phyloP scores from a whole-genome alignment of 2,113 vertebrate genomes.

The Pyxicephalus adspersus region DNA sequence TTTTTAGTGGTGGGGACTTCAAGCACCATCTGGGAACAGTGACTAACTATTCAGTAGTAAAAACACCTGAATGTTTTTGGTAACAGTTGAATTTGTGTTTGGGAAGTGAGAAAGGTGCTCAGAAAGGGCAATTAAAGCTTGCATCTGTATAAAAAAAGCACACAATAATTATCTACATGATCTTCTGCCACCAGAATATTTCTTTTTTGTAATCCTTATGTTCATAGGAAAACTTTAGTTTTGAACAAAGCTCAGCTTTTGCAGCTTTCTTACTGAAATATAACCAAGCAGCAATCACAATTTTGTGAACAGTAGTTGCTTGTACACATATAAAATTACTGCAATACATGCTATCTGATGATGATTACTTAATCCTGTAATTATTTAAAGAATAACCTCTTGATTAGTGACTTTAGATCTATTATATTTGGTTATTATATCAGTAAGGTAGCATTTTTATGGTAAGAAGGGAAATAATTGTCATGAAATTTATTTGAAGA shows the following conservation, averaged over 20 bases:
- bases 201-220: too few relatives aligned
- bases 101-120: too few relatives aligned
- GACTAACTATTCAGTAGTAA: too few relatives aligned
- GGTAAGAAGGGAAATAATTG: conserved; percentile 70
- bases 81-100: too few relatives aligned
- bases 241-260: neutral
- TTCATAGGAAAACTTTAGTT: neutral
- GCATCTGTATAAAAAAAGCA: too few relatives aligned
- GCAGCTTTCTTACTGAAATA: neutral
- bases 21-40: too few relatives aligned
- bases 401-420: conserved; percentile 64
- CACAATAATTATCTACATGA: too few relatives aligned
- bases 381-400: conserved; percentile 65
- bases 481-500: conserved; percentile 66
- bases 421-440: conserved; percentile 69
- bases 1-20: too few relatives aligned
- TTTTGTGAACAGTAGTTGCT: conserved; percentile 67
- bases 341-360: conserved; percentile 58
- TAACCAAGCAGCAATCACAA: conserved; percentile 62
- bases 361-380: conserved; percentile 65
- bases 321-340: conserved; percentile 58
- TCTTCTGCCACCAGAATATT: too few relatives aligned
- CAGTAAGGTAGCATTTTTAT: conserved; percentile 65
- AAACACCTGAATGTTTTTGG: too few relatives aligned
- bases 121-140: too few relatives aligned